Base-by-base conservation (phyloP, 2,113 vertebrate genomes). In the Probosciger aterrimus region DNA sequence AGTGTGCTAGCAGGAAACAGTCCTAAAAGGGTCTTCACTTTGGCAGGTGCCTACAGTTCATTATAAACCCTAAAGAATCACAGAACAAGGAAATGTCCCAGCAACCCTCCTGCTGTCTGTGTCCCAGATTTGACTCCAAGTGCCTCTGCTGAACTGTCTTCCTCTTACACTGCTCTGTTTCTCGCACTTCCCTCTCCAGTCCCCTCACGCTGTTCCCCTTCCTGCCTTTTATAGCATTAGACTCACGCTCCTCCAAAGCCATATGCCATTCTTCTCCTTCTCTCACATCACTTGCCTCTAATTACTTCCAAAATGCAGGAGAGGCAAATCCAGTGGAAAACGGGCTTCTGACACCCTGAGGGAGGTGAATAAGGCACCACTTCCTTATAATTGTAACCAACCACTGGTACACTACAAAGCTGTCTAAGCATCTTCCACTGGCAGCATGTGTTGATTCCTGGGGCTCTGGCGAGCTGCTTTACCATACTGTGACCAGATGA, bases 391-490 rank as follows among this genome's bases (percentile, higher is more conserved):
- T 6, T 73, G 20, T 14, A 14, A 74, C 65, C 31, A 82, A 33
- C 6, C 2, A 1, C 17, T 19, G 22, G 33, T 30, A 27, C 0
- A 0, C 22, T 39, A 39, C 23, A 64, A 47, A 49, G 44, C 27
- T 43, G 19, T 22, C 44, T n/a, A 55, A 75, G 62, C 55, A 70
- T 15, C 49, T 59, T 59, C 37, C 53, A 64, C 30, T 18, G 24
- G 23, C 9, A 28, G 59, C 44, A 37, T 3, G 8, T 35, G 41
- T 53, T 44, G 43, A 33, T 19, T 47, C 35, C 71, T 12, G 19
- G 5, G 6, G 7, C 8, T 23, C 37, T 14, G 24, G 25, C 0
- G 1, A 70, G 31, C 22, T 20, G 24, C 39, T 94, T 59, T 33
- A 50, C 39, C 43, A 78, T 24, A 35, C n/a, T 24, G 16, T 27